Conservation (phyloP, 2,888 invertebrate species). For the Mechanitis mazaeus region DNA sequence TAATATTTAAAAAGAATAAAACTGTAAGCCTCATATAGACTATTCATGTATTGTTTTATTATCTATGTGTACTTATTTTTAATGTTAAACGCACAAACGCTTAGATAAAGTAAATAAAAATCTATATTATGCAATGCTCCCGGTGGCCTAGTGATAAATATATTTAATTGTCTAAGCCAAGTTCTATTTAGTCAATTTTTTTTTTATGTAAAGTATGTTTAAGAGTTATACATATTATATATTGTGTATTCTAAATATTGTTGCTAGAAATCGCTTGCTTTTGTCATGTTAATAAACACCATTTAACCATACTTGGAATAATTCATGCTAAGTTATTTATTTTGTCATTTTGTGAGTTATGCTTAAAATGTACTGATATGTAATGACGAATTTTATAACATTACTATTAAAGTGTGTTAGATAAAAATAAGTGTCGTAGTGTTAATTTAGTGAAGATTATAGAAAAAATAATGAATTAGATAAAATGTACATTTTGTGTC, state of each 20-base stretch:
- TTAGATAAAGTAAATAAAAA: no score
- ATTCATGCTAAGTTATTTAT: background rate
- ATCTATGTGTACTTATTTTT: no score
- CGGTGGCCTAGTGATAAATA: no score
- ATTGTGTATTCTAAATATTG: background rate
- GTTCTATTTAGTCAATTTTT: background rate
- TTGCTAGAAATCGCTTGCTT: no score
- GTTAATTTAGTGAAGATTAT: background rate
- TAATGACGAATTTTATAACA: conserved; percentile 18
- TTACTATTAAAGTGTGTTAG: background rate
- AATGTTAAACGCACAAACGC: no score
- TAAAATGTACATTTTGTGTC: conserved; percentile 36
- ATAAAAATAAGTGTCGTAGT: conserved; percentile 1
- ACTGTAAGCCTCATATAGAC: no score
- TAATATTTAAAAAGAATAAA: no score
- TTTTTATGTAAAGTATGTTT: background rate
- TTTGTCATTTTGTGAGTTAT: background rate
- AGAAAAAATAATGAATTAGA: conserved; percentile 27
- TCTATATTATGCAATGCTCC: no score
- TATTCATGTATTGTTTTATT: no score
- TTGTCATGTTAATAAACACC: no score
- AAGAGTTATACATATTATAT: background rate
- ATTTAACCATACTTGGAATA: no score
- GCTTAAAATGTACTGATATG: conserved; percentile 18
- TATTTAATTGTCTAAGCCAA: no score